Evolutionary conservation across 2,113 vertebrate species (phyloP).

Genomic region (Peromyscus maniculatus): DNA sequence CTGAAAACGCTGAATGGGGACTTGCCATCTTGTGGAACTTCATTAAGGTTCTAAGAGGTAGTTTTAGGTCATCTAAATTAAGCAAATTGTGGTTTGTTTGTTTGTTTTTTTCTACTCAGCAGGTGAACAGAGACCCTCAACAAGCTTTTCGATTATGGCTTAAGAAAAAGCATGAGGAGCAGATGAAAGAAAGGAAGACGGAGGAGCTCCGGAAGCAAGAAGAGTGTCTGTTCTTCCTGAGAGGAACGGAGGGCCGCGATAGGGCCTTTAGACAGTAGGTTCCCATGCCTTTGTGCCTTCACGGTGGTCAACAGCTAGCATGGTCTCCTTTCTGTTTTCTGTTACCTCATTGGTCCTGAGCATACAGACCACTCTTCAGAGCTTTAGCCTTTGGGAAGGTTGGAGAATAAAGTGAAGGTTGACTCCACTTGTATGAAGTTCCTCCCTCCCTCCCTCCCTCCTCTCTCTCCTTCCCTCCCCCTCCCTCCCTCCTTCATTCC

Average conservation of each 20-base stretch:
- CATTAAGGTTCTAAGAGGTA: not conserved
- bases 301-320: not conserved
- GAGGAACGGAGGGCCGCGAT: constrained; percentile 91
- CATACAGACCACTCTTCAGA: not conserved
- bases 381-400: not conserved
- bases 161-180: constrained; percentile 94
- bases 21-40: not conserved
- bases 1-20: not conserved
- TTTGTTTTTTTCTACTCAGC: constrained; percentile 83
- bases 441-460: not conserved
- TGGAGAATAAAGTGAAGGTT: not conserved
- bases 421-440: not conserved
- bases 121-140: constrained; percentile 90
- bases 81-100: not conserved
- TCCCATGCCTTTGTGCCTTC: not conserved
- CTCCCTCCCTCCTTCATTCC: not conserved
- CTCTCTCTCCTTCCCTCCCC: not conserved
- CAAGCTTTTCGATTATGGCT: constrained; percentile 94
- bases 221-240: constrained; percentile 89
- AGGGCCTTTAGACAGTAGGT: constrained; percentile 95
- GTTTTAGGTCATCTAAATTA: constrained; percentile 36
- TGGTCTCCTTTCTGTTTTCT: not conserved
- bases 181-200: constrained; percentile 91
- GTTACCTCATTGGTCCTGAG: not conserved
- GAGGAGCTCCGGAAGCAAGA: constrained; percentile 92